These are phyloP conservation scores for Hoplostethus atlanticus DNA, from an alignment of 2,797 vertebrate species.

Conservation along the genomic window DNA sequence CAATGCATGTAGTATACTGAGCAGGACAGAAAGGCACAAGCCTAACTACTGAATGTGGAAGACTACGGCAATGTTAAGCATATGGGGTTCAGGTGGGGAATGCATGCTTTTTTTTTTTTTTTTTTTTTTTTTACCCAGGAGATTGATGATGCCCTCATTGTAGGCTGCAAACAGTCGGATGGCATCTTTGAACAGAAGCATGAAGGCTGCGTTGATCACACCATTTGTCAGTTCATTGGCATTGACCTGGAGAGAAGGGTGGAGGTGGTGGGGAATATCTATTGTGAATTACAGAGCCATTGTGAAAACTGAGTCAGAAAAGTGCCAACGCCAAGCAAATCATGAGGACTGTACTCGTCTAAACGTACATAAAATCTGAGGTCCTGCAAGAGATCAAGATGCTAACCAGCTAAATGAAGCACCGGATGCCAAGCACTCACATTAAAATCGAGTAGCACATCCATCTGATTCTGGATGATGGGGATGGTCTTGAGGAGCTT, in stretches of 20 bases:
- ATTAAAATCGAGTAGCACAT: slow-evolving; percentile 95
- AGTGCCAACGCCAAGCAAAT: background rate
- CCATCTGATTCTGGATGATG: slow-evolving; percentile 97
- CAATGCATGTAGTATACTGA: background rate
- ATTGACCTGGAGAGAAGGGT: slow-evolving; percentile 87
- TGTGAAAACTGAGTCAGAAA: background rate
- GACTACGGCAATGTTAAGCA: background rate
- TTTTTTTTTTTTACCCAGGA: slow-evolving; percentile 88
- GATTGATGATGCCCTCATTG: slow-evolving; percentile 97
- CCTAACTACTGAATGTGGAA: background rate
- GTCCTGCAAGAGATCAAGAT: background rate
- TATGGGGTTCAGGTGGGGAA: background rate
- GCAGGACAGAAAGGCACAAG: background rate
- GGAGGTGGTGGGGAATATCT: background rate
- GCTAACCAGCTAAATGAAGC: background rate
- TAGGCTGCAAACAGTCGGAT: slow-evolving; percentile 98
- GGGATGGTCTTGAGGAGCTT: slow-evolving; percentile 96
- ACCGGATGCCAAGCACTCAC: slow-evolving; percentile 77
- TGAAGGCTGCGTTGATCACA: slow-evolving; percentile 97
- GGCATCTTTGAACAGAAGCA: slow-evolving; percentile 98
- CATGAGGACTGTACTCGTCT: background rate
- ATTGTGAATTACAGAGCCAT: background rate
- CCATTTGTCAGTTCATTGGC: slow-evolving; percentile 97
- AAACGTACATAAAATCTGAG: background rate
- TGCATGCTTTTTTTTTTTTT: no score